Conservation (phyloP, 1,140 invertebrate species). For the Drosophila kepulauana region DNA sequence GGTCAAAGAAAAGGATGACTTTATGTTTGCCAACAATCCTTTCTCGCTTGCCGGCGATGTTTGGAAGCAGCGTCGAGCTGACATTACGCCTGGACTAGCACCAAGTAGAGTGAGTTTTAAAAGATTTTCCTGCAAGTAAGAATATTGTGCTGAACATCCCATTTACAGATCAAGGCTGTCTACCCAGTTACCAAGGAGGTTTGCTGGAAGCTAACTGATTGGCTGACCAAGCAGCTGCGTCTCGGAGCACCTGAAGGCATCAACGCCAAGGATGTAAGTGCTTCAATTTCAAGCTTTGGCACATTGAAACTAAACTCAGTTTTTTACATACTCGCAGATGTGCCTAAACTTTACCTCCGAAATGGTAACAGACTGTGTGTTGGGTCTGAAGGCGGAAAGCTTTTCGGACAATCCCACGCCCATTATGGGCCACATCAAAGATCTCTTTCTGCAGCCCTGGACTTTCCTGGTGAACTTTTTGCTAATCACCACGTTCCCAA, state of each 20-base stretch:
- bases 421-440: constrained; percentile 50
- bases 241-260: constrained; percentile 46
- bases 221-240: constrained; percentile 62
- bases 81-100: constrained; percentile 87
- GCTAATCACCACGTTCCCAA: constrained; percentile 51
- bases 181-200: constrained; percentile 78
- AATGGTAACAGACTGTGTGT: constrained; percentile 85
- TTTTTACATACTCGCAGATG: constrained; percentile 39
- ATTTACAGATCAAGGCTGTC: constrained; percentile 64
- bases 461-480: constrained; percentile 51
- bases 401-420: constrained; percentile 69
- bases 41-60: constrained; percentile 84
- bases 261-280: constrained; percentile 65
- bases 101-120: constrained; percentile 67
- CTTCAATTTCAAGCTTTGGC: too few relatives aligned
- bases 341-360: constrained; percentile 85
- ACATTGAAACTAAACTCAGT: background rate
- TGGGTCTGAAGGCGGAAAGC: constrained; percentile 85
- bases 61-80: constrained; percentile 86
- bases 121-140: too few relatives aligned
- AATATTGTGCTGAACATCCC: too few relatives aligned
- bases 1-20: constrained; percentile 85
- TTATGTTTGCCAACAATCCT: constrained; percentile 85
- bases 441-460: constrained; percentile 55
- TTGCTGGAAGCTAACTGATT: constrained; percentile 63